Base-by-base conservation (phyloP, 2,797 vertebrate genomes). In the Lacerta viridis region DNA sequence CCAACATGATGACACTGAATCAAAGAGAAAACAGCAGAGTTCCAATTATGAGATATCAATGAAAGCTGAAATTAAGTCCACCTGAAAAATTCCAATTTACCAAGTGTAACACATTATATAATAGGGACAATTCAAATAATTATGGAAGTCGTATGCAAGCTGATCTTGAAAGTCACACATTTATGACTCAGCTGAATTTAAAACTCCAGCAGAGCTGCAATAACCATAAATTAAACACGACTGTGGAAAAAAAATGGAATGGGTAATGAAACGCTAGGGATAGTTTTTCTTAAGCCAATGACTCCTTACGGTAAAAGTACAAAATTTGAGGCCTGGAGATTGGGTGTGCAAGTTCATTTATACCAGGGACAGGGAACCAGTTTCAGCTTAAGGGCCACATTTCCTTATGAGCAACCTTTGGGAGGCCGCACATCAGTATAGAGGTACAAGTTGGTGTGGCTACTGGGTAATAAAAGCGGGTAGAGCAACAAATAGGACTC, bases 1-100 rank as follows among this genome's bases (percentile, higher is more conserved):
- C 99, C 84, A 99, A 95, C 97, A 99, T 98, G 92, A 99, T 96
- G 68, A 98, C 98, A 95, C 99, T 99, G 59, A 88, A 95, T 20
- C 85, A 87, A 92, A 94, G 82, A 77, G 93, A 80, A 93, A 86
- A 91, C 39, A 33, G 23, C 3, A 71, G 68, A 3, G 25, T 77
- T 55, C 87, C 64, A 33, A 61, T 90, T 81, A 94, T 68, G 39
- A 39, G 41, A 3, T 74, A 18, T 39, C 90, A 61, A 89, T 0
- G 68, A 36, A 66, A n/a, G 78, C 20, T 64, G 84, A 66, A 87
- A 84, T 71, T 46, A 71, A 90, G 69, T n/a, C 7, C 69, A 2
- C 39, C 50, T 71, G 25, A 5, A 59, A 78, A 69, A 15, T 68
- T 5, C 11, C 25, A 29, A 25, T 59, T 55, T 76, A 89, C 9